These are phyloP conservation scores for Anagrus nilaparvatae DNA, from an alignment of 1,140 invertebrate species.

Conservation along the genomic window DNA sequence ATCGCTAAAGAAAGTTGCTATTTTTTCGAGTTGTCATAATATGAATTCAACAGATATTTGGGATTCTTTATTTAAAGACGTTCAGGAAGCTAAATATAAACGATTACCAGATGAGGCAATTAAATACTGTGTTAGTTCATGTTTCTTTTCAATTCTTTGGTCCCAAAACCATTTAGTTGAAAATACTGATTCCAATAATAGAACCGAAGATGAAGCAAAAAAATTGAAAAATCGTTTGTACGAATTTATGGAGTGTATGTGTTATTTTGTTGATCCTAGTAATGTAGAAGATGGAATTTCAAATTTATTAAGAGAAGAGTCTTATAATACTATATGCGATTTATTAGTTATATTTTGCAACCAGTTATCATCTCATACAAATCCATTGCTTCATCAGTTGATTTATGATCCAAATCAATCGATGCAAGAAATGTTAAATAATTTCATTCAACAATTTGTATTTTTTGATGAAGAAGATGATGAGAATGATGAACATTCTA, in stretches of 20 bases:
- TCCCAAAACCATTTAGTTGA: constrained; percentile 74
- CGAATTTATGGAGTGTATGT: constrained; percentile 65
- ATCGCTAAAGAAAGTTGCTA: constrained; percentile 82
- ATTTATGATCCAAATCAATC: constrained; percentile 73
- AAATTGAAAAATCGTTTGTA: constrained; percentile 57
- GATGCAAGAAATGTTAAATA: constrained; percentile 75
- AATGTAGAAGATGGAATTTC: constrained; percentile 19
- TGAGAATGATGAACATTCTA: constrained; percentile 83
- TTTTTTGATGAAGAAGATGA: constrained; percentile 83
- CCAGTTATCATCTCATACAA: constrained; percentile 55
- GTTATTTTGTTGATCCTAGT: constrained; percentile 44
- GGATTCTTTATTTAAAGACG: constrained; percentile 78
- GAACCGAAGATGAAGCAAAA: constrained; percentile 37
- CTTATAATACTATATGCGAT: constrained; percentile 92
- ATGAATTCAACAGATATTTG: constrained; percentile 81
- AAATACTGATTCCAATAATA: constrained; percentile 48
- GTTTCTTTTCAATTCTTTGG: constrained; percentile 85
- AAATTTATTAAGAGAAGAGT: constrained; percentile 43
- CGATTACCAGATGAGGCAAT: constrained; percentile 58
- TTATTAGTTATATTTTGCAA: constrained; percentile 90
- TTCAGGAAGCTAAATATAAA: constrained; percentile 56
- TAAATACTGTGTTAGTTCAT: constrained; percentile 79
- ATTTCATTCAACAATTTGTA: constrained; percentile 88
- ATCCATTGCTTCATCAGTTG: constrained; percentile 56
- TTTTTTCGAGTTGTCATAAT: constrained; percentile 91